Conservation (phyloP, 2,797 vertebrate genomes). For the Enteromius trimaculatus region DNA sequence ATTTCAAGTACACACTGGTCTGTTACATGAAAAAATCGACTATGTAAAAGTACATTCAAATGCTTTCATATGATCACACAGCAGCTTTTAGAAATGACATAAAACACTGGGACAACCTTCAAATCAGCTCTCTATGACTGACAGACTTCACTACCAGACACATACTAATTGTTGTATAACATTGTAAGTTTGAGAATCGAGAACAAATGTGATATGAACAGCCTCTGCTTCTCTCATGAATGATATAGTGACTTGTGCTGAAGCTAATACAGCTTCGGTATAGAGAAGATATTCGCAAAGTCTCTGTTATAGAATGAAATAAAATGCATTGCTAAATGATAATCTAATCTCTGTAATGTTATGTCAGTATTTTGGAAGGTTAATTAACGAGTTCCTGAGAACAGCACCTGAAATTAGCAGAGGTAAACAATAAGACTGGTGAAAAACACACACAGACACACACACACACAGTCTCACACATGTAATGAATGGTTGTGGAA, state of each 20-base stretch:
- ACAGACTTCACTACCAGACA: not conserved
- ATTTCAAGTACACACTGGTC: conserved; percentile 40
- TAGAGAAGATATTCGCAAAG: not conserved
- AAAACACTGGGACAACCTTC: conserved; percentile 11
- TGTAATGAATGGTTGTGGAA: conserved; percentile 39
- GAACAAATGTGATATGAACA: not conserved
- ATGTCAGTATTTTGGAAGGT: conserved; percentile 3
- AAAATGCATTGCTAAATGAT: conserved; percentile 23
- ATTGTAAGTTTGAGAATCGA: not conserved
- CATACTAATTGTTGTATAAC: not conserved
- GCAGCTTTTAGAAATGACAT: conserved; percentile 47
- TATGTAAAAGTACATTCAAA: conserved; percentile 68
- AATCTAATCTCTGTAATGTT: conserved; percentile 11
- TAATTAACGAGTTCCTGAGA: conserved; percentile 50
- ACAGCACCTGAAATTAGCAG: conserved; percentile 74
- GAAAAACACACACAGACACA: conserved; percentile 29
- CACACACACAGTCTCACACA: conserved; percentile 22
- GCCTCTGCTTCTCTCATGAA: conserved; percentile 5
- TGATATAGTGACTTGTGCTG: conserved; percentile 26
- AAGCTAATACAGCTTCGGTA: conserved; percentile 7
- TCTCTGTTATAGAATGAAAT: not conserved
- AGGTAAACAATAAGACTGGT: conserved; percentile 63
- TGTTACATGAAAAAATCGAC: conserved; percentile 39
- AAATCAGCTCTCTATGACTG: not conserved
- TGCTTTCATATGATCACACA: conserved; percentile 56